Conservation (phyloP, 2,797 vertebrate species). For the Cynodonichthys magdalenae region DNA sequence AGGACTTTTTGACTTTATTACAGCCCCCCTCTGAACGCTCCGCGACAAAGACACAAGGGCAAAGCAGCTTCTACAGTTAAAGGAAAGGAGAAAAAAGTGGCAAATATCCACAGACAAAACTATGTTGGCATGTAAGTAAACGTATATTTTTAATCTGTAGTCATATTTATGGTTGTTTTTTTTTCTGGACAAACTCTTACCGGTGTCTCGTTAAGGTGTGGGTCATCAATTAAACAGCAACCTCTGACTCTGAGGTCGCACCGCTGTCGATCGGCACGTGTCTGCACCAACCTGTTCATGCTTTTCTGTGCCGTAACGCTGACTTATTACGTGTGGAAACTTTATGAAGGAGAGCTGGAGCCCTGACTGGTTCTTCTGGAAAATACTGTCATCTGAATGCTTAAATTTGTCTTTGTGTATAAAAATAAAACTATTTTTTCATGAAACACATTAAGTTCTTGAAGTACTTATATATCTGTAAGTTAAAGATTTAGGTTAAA, state of each 20-base stretch:
- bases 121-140: slow-evolving; percentile 50
- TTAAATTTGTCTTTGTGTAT: slow-evolving; percentile 9
- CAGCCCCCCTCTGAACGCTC: slow-evolving; percentile 46
- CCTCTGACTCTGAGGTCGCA: slow-evolving; percentile 57
- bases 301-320: slow-evolving; percentile 59
- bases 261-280: slow-evolving; percentile 57
- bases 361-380: slow-evolving; percentile 5
- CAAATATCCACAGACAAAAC: slow-evolving; percentile 8
- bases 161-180: background rate
- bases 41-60: slow-evolving; percentile 60
- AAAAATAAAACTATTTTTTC: slow-evolving; percentile 18
- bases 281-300: slow-evolving; percentile 57
- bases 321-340: slow-evolving; percentile 59
- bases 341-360: slow-evolving; percentile 37
- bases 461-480: background rate
- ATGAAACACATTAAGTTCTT: background rate
- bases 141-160: background rate
- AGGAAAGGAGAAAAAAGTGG: slow-evolving; percentile 57
- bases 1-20: background rate
- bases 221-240: slow-evolving; percentile 33
- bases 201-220: slow-evolving; percentile 48
- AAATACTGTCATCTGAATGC: background rate
- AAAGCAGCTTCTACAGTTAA: slow-evolving; percentile 56
- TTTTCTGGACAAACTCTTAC: slow-evolving; percentile 1
- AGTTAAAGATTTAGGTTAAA: too few species aligned